Evolutionary conservation across 2,113 vertebrate species (phyloP).

Genomic region (Oncorhynchus gorbuscha): DNA sequence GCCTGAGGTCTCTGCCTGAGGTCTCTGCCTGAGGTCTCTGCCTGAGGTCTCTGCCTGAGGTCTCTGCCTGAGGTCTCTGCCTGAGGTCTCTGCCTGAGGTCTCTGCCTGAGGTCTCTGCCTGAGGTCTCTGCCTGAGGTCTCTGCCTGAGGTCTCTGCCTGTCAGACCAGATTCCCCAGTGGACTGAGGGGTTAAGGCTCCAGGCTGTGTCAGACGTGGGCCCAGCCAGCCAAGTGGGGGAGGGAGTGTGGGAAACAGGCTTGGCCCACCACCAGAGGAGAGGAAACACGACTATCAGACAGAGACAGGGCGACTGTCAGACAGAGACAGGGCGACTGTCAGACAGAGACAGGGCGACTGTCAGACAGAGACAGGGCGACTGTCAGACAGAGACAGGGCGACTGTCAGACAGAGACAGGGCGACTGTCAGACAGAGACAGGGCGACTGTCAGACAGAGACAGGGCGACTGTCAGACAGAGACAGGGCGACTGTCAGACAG

Average conservation of each 20-base stretch:
- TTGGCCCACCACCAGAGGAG: not conserved
- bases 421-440: not conserved
- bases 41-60: slow-evolving; percentile 1
- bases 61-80: not conserved
- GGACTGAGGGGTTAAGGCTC: slow-evolving; percentile 1
- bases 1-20: slow-evolving; percentile 20
- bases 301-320: not conserved
- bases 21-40: slow-evolving; percentile 6
- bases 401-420: not conserved
- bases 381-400: not conserved
- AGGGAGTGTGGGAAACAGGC: slow-evolving; percentile 51
- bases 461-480: too few relatives aligned
- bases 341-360: not conserved
- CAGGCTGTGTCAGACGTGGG: too few relatives aligned
- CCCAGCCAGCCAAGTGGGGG: not conserved
- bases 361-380: not conserved
- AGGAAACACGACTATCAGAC: not conserved
- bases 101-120: slow-evolving; percentile 22
- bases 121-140: slow-evolving; percentile 10
- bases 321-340: not conserved
- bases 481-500: not conserved
- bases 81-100: not conserved
- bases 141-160: slow-evolving; percentile 7
- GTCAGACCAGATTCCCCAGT: slow-evolving; percentile 15
- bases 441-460: too few relatives aligned